A percentile compares a stretch with the other conserved stretches of the same genome.
Evolutionary conservation across 1,140 invertebrate genomes (phyloP).

Genomic region (Drosophila saltans): DNA sequence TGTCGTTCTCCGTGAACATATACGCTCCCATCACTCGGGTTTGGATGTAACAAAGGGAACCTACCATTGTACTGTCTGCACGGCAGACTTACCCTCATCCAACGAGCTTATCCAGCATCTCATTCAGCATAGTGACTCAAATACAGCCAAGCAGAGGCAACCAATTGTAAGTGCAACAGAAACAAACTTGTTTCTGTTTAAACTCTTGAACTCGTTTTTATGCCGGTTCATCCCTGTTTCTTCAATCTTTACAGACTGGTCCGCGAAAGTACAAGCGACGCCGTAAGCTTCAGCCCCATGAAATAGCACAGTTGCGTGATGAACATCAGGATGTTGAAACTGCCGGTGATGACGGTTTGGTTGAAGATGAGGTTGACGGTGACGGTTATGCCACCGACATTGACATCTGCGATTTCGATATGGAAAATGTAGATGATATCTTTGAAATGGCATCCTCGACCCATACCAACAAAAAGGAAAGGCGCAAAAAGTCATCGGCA

Average conservation of each 20-base stretch:
- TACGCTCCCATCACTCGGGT: constrained; percentile 91
- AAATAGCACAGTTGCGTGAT: constrained; percentile 83
- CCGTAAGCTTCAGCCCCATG: constrained; percentile 88
- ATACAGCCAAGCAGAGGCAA: constrained; percentile 90
- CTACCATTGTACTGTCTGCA: constrained; percentile 90
- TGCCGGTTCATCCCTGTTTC: constrained; percentile 14
- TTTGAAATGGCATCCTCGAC: constrained; percentile 80
- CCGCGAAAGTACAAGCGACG: constrained; percentile 91
- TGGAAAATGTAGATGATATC: constrained; percentile 82
- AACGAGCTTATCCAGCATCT: constrained; percentile 91
- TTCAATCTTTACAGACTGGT: constrained; percentile 84
- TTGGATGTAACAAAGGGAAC: constrained; percentile 86
- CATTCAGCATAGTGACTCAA: constrained; percentile 92
- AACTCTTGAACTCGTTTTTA: not conserved
- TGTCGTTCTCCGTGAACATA: constrained; percentile 91
- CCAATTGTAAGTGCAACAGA: constrained; percentile 85
- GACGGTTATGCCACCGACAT: constrained; percentile 71
- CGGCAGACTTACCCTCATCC: constrained; percentile 87
- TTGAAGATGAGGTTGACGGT: constrained; percentile 41
- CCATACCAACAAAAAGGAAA: constrained; percentile 51
- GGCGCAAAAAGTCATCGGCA: constrained; percentile 41
- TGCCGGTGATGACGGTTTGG: constrained; percentile 43
- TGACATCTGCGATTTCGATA: constrained; percentile 75
- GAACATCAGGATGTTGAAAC: constrained; percentile 52
- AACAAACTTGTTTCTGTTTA: not conserved